phyloP scores from a whole-genome alignment of 23 tunicate genomes.

The Halocynthia aurantium region DNA sequence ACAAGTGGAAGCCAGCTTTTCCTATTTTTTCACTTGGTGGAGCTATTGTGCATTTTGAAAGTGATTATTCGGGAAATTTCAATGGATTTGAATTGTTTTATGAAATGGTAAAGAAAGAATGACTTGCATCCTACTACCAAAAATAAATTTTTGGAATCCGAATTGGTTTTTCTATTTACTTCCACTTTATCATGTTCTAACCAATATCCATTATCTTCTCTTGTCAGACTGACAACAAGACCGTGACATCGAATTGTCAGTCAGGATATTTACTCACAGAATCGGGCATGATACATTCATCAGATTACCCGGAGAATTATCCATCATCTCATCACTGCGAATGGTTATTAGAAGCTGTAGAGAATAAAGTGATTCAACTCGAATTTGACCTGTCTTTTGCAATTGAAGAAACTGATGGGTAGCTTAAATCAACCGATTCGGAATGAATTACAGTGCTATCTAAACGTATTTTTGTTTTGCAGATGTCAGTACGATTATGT shows the following conservation, averaged over 20 bases:
- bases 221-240: background rate
- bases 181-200: too few species aligned
- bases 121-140: too few species aligned
- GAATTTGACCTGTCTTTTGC: background rate
- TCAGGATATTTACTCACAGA: background rate
- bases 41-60: slow-evolving; percentile 2
- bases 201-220: background rate
- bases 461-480: background rate
- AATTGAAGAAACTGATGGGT: slow-evolving; percentile 2
- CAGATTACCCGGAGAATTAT: background rate
- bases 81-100: background rate
- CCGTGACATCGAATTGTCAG: background rate
- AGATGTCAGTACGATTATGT: slow-evolving; percentile 1
- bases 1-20: background rate
- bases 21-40: background rate
- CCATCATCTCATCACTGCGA: background rate
- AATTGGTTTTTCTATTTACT: too few species aligned
- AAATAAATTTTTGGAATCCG: too few species aligned
- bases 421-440: background rate
- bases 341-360: background rate
- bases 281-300: background rate
- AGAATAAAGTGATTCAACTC: background rate
- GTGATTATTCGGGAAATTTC: background rate
- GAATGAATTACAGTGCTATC: too few species aligned
- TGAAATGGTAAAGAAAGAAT: background rate